phyloP scores from a whole-genome alignment of 2,113 vertebrate species.

The Paracanthobrama guichenoti region DNA sequence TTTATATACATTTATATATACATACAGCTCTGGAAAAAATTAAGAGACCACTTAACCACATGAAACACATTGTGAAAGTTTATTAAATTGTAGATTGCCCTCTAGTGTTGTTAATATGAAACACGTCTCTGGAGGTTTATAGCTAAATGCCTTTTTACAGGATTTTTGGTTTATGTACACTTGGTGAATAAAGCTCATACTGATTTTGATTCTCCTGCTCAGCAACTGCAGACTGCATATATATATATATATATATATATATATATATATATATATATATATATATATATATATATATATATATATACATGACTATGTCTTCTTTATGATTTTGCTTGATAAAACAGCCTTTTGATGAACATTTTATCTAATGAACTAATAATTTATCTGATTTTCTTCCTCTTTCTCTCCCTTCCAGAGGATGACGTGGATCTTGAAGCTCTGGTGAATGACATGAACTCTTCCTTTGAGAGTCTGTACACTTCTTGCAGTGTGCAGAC shows the following conservation, averaged over 20 bases:
- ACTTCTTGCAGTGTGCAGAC: slow-evolving; percentile 79
- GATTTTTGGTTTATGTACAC: neutral
- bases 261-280: too few relatives aligned
- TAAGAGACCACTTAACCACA: too few relatives aligned
- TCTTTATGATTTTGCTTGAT: neutral
- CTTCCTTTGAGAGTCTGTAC: slow-evolving; percentile 88
- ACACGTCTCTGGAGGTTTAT: neutral
- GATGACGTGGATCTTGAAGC: slow-evolving; percentile 92
- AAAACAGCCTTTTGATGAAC: neutral
- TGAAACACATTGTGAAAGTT: neutral
- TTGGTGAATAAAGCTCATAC: too few relatives aligned
- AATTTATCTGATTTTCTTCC: neutral
- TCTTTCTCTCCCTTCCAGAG: slow-evolving; percentile 73
- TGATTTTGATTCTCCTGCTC: neutral
- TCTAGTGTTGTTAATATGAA: slow-evolving; percentile 49
- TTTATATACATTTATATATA: too few relatives aligned
- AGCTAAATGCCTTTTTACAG: neutral
- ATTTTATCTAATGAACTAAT: neutral
- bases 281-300: too few relatives aligned
- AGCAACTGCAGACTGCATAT: neutral
- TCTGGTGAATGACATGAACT: slow-evolving; percentile 93
- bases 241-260: too few relatives aligned
- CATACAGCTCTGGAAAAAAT: too few relatives aligned
- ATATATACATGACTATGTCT: neutral
- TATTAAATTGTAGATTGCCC: neutral